Evolutionary conservation across 2,888 invertebrate genomes (phyloP), one percentile per base, ranked within the genome.

Genomic region (Diploptera punctata): DNA sequence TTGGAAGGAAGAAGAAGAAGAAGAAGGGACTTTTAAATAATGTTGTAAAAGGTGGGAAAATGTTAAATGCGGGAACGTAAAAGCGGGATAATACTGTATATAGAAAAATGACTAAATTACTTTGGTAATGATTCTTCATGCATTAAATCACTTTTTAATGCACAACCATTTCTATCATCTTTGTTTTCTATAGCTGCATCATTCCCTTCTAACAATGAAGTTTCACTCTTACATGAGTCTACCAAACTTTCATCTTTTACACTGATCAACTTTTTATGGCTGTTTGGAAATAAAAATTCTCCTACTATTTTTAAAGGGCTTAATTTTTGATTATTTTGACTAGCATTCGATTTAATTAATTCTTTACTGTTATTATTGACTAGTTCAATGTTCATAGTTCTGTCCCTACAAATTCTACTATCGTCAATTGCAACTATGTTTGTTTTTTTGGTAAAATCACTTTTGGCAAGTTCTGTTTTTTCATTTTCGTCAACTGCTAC

Each of bases 261-360:
- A 38, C 24, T 38, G 26, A 26, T 54, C n/a, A 43, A 13, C 33
- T 82, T 82, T 29, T 78, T 80, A 72, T 75, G 43, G 16, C 57
- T 70, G 57, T 54, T 80, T 78, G 76, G 80, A 78, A 82, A 82
- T 74, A 85, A 80, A 60, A 84, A 82, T 73, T 81, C 83, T 71
- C 83, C 83, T 75, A 85, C 82, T n/a, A 81, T 81, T 76, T 81
- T 83, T 9, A 85, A 77, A 1, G 85, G 84, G 76, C 83, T 84
- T 44, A 84, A 80, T 76, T 81, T 79, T 18, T 78, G 38, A 44
- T 76, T 78, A 73, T 78, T 82, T 1, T 81, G 80, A 75, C 79
- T 81, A 43, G 72, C 77, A 21, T 71, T 71, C 69, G 73, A 76
- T 52, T 72, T 73, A 44, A 72, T 76, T 61, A 68, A 74, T n/a